Evolutionary conservation across 2,888 invertebrate genomes (phyloP).

Genomic region (Dendrolimus pini): DNA sequence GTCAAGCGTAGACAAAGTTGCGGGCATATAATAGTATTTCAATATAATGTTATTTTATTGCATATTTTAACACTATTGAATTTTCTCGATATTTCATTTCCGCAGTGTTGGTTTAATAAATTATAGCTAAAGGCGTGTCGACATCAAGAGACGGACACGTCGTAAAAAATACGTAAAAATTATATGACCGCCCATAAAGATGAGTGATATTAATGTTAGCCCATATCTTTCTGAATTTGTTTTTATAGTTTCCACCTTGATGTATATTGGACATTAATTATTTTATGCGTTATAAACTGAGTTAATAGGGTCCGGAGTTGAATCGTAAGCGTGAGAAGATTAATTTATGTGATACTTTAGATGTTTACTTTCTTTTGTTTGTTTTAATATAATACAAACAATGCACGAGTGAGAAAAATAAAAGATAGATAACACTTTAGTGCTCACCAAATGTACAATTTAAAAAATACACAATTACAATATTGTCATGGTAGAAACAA

Average conservation of each 20-base stretch:
- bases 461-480: too few species aligned
- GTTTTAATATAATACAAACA: not conserved
- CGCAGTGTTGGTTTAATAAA: conserved; percentile 3
- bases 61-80: too few species aligned
- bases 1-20: too few species aligned
- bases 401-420: not conserved
- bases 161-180: conserved; percentile 53
- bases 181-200: conserved; percentile 45
- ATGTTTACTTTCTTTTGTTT: not conserved
- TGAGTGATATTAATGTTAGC: conserved; percentile 41
- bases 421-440: too few species aligned
- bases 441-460: too few species aligned
- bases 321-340: not conserved
- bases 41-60: too few species aligned
- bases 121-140: conserved; percentile 16
- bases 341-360: conserved; percentile 9
- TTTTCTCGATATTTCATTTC: not conserved
- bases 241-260: not conserved
- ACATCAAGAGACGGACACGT: conserved; percentile 38
- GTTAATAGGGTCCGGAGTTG: not conserved
- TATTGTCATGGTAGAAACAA: too few species aligned
- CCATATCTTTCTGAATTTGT: not conserved
- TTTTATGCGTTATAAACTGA: not conserved
- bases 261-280: not conserved
- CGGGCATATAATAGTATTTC: too few species aligned